Conservation (phyloP, 2,888 invertebrate genomes). For the Acronicta alni region DNA sequence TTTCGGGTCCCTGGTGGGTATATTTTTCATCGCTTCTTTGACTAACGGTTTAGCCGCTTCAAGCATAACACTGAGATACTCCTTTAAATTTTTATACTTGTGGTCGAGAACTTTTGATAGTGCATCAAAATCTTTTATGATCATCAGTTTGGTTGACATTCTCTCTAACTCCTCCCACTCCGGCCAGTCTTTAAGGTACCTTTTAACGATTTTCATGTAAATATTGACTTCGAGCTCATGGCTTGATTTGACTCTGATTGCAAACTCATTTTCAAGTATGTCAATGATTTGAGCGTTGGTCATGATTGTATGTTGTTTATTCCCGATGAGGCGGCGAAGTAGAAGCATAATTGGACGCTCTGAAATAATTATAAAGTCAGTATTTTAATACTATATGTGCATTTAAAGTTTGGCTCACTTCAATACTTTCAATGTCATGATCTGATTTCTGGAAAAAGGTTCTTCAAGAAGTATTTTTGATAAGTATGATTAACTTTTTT, state of each 20-base stretch:
- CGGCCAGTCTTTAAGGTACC: conserved; percentile 80
- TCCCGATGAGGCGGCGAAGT: conserved; percentile 71
- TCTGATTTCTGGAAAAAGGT: too few relatives aligned
- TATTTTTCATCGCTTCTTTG: conserved; percentile 51
- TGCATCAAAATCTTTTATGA: conserved; percentile 55
- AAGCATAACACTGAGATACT: conserved; percentile 67
- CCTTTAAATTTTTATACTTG: conserved; percentile 70
- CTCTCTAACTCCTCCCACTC: conserved; percentile 78
- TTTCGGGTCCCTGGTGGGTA: conserved; percentile 25
- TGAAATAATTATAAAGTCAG: conserved; percentile 56
- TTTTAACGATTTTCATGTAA: conserved; percentile 76
- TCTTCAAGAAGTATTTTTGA: too few relatives aligned
- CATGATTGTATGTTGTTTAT: conserved; percentile 73
- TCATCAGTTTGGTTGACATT: conserved; percentile 57
- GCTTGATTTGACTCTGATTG: conserved; percentile 60
- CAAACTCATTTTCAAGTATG: conserved; percentile 74
- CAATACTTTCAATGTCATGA: too few relatives aligned
- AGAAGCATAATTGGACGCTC: conserved; percentile 76
- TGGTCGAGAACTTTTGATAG: conserved; percentile 63
- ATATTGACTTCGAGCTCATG: conserved; percentile 75
- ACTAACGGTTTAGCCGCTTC: conserved; percentile 61
- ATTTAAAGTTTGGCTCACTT: too few relatives aligned
- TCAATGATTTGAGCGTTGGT: conserved; percentile 76
- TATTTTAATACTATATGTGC: too few relatives aligned
- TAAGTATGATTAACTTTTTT: too few relatives aligned